A percentile compares a stretch with the other conserved stretches of the same genome.
Evolutionary conservation across 2,113 vertebrate genomes (phyloP).

Genomic region (Cavia porcellus): DNA sequence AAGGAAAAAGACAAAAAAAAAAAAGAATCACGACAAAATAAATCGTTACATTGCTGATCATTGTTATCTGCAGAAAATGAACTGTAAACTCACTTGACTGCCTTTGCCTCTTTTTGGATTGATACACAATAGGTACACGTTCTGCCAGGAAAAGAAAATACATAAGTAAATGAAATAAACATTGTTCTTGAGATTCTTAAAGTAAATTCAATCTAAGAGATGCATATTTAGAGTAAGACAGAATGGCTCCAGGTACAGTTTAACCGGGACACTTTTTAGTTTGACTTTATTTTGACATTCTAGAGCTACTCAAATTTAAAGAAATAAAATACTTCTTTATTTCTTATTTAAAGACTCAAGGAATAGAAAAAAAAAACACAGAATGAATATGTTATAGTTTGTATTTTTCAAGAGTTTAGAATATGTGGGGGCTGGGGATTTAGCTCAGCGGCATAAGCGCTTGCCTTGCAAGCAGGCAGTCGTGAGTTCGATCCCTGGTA

Average conservation of each 20-base stretch:
- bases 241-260: not conserved
- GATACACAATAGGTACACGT: not conserved
- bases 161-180: not conserved
- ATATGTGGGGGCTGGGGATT: not conserved
- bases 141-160: not conserved
- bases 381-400: not conserved
- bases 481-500: too few species aligned
- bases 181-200: not conserved
- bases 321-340: conserved; percentile 33
- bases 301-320: not conserved
- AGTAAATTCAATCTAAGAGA: not conserved
- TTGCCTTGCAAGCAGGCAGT: too few species aligned
- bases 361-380: not conserved
- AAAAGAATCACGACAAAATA: conserved; percentile 15
- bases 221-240: not conserved
- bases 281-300: not conserved
- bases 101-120: not conserved
- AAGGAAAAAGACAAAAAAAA: too few species aligned
- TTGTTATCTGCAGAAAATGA: conserved; percentile 5
- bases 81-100: not conserved
- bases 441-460: too few species aligned
- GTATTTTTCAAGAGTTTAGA: not conserved
- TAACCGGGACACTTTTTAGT: not conserved
- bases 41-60: not conserved
- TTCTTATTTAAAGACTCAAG: not conserved